Evolutionary conservation across 2,888 invertebrate species (phyloP), one percentile per base, ranked within the genome.

Genomic region (Drosophila mercatorum): DNA sequence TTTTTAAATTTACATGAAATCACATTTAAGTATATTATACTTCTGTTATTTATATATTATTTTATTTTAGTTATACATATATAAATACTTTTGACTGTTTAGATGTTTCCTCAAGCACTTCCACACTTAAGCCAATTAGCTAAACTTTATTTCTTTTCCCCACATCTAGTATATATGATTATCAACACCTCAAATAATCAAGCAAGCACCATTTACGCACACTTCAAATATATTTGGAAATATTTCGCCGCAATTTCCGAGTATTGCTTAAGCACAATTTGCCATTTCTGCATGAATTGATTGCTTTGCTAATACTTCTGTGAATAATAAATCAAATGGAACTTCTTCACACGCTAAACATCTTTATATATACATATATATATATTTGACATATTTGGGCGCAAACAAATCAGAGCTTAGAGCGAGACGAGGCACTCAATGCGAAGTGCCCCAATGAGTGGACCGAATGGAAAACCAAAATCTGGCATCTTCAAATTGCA

Each of bases 401-500:
- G 68, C 41, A 43, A 60, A 60, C 64, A 64, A 64, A 64, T 64
- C 36, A 36, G n/a, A 49, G 47, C 63, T 40, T 1, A 14, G 36
- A 11, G 3, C 26, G 47, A 5, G 11, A 31, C 31, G 28, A 17
- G 11, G 49, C 59, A 59, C 59, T 59, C 59, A 49, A 34, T 49
- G 47, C 49, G 31, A 49, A 60, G 41, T 47, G 60, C 17, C 17
- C 44, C 14, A 51, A 22, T 66, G 38, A 40, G 31, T 66, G 44
- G 31, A 26, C 57, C n/a, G 49, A 55, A 31, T 14, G 36, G 43
- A 14, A 55, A 28, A 56, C 26, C 55, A 28, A 70, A 69, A 56
- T 61, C 71, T 57, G 56, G 22, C 44, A 36, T 57, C 31, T 26
- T 62, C 44, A 52, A 70, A 70, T 44, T 53, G 63, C 49, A 44